Conservation (phyloP, 2,113 vertebrate genomes). For the Sceloporus tristichus region DNA sequence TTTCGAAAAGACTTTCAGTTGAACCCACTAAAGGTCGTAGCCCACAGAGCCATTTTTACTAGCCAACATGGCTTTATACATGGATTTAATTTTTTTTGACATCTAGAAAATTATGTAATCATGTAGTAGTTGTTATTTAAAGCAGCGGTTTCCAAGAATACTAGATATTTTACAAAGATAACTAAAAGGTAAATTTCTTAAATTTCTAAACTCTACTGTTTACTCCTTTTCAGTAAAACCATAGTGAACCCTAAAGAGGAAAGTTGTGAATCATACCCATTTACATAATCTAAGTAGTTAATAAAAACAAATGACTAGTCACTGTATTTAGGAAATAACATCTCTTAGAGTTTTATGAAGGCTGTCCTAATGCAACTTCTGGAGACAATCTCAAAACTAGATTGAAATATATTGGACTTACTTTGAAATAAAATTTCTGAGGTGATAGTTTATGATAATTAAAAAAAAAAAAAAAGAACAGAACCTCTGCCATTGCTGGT, state of each 20-base stretch:
- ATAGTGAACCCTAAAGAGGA: too few species aligned
- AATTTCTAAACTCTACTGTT: too few species aligned
- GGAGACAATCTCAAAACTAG: too few species aligned
- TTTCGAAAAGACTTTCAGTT: background rate
- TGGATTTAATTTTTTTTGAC: background rate
- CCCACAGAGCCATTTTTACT: background rate
- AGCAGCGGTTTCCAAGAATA: background rate
- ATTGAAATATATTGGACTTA: too few species aligned
- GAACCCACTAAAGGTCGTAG: background rate
- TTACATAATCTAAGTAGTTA: too few species aligned
- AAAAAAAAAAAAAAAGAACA: background rate
- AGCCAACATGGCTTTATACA: background rate
- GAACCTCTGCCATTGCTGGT: background rate
- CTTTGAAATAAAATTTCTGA: too few species aligned
- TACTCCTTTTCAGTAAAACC: too few species aligned
- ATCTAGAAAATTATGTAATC: background rate
- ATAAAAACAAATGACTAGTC: too few species aligned
- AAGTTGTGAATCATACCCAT: too few species aligned
- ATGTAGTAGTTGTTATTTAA: background rate
- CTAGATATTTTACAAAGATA: background rate
- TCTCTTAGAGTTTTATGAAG: too few species aligned
- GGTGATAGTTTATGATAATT: background rate
- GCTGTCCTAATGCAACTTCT: too few species aligned
- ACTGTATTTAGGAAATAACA: too few species aligned
- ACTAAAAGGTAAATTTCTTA: background rate